Conservation (phyloP, 2,888 invertebrate species). For the Luffia ferchaultella region DNA sequence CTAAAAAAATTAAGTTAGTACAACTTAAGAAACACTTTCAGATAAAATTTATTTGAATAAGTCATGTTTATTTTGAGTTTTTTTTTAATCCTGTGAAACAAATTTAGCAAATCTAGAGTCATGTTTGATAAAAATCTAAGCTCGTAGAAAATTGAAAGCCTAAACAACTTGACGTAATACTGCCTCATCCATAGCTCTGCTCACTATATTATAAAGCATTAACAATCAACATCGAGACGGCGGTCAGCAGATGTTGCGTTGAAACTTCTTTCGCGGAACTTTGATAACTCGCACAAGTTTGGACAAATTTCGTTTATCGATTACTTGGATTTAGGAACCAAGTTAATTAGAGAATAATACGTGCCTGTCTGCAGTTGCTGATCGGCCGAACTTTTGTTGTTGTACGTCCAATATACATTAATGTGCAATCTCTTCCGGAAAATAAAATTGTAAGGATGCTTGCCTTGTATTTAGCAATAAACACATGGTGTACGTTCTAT, state of each 20-base stretch:
- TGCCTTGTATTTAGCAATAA: not conserved
- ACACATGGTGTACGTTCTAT: not conserved
- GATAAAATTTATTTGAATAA: no score
- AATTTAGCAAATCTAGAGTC: no score
- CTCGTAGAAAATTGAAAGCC: no score
- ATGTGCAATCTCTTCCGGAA: not conserved
- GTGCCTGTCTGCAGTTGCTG: not conserved
- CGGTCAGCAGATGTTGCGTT: conserved; percentile 7
- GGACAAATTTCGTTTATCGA: conserved; percentile 4
- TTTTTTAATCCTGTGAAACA: no score
- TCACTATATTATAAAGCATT: no score
- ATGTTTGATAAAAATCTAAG: no score
- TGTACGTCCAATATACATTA: not conserved
- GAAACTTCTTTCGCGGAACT: conserved; percentile 5
- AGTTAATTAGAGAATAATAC: not conserved
- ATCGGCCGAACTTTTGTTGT: not conserved
- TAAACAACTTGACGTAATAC: not conserved
- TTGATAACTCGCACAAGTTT: conserved; percentile 6
- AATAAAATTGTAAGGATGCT: not conserved
- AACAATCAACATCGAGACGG: conserved; percentile 1
- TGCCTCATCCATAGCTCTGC: not conserved
- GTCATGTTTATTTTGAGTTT: no score
- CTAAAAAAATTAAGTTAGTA: no score
- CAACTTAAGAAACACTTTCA: no score
- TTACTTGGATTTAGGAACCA: not conserved